Evolutionary conservation across 1,140 invertebrate species (phyloP).

Genomic region (Forficula auricularia): DNA sequence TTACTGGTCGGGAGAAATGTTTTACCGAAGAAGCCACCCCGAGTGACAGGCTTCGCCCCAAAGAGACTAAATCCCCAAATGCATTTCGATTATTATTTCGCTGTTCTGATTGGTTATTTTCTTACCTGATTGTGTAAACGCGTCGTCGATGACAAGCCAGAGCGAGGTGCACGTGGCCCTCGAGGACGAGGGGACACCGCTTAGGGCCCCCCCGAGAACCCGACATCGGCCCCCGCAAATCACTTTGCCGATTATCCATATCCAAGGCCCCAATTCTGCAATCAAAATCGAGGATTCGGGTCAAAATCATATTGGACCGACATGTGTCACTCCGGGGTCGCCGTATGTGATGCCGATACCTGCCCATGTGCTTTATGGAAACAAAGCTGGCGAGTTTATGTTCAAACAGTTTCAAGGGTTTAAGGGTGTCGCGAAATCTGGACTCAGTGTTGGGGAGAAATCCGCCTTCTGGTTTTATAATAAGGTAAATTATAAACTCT

Average conservation of each 20-base stretch:
- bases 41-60: too few species aligned
- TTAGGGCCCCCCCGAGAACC: slow-evolving; percentile 17
- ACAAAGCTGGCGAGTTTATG: slow-evolving; percentile 51
- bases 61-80: too few species aligned
- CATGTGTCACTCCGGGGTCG: slow-evolving; percentile 25
- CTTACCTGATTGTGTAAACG: too few species aligned
- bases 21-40: too few species aligned
- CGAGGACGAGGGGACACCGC: slow-evolving; percentile 4
- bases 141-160: too few species aligned
- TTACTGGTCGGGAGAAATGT: too few species aligned
- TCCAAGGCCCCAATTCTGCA: slow-evolving; percentile 24
- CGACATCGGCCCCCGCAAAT: slow-evolving; percentile 29
- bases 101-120: too few species aligned
- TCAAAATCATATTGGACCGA: slow-evolving; percentile 30
- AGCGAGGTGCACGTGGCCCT: not conserved
- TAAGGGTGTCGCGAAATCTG: slow-evolving; percentile 49
- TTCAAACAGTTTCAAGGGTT: slow-evolving; percentile 50
- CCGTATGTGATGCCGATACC: slow-evolving; percentile 27
- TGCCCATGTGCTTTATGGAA: slow-evolving; percentile 37
- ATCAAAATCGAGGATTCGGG: slow-evolving; percentile 21
- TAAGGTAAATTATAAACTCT: too few species aligned
- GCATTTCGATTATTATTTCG: too few species aligned
- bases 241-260: slow-evolving; percentile 31
- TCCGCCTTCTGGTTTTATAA: slow-evolving; percentile 59
- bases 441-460: slow-evolving; percentile 63